Evolutionary conservation across 2,797 vertebrate genomes (phyloP).

Genomic region (Leuciscus waleckii): DNA sequence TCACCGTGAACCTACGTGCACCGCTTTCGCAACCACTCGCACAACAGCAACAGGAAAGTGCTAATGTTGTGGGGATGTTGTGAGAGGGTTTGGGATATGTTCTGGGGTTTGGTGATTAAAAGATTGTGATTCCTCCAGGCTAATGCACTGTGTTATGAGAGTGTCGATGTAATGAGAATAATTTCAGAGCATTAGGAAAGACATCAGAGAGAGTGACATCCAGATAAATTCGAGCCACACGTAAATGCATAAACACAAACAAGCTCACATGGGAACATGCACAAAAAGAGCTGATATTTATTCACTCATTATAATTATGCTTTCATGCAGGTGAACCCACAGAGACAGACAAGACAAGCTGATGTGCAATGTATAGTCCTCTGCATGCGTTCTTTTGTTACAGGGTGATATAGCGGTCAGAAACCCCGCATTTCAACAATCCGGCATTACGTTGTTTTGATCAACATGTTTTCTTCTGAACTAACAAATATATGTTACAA

Average conservation of each 20-base stretch:
- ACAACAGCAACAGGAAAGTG: slow-evolving; percentile 17
- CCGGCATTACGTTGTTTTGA: background rate
- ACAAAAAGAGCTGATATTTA: slow-evolving; percentile 6
- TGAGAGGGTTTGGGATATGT: slow-evolving; percentile 23
- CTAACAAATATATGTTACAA: slow-evolving; percentile 21
- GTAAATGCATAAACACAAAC: slow-evolving; percentile 23
- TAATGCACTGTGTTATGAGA: slow-evolving; percentile 45
- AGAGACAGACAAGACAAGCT: background rate
- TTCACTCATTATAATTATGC: slow-evolving; percentile 13
- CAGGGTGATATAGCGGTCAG: background rate
- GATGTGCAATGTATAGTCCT: background rate
- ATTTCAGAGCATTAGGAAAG: slow-evolving; percentile 48
- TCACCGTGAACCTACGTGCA: slow-evolving; percentile 32
- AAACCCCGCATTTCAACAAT: background rate
- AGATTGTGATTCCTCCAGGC: slow-evolving; percentile 37
- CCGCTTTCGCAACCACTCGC: slow-evolving; percentile 12
- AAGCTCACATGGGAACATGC: background rate
- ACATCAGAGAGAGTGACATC: slow-evolving; percentile 70
- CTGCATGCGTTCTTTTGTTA: background rate
- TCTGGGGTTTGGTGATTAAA: slow-evolving; percentile 47
- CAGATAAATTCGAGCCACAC: slow-evolving; percentile 64
- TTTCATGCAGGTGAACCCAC: slow-evolving; percentile 30
- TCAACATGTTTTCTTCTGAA: background rate
- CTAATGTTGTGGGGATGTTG: slow-evolving; percentile 16
- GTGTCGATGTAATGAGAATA: slow-evolving; percentile 48